Conservation (phyloP, 2,888 invertebrate genomes). For the Cheilosia grossa region DNA sequence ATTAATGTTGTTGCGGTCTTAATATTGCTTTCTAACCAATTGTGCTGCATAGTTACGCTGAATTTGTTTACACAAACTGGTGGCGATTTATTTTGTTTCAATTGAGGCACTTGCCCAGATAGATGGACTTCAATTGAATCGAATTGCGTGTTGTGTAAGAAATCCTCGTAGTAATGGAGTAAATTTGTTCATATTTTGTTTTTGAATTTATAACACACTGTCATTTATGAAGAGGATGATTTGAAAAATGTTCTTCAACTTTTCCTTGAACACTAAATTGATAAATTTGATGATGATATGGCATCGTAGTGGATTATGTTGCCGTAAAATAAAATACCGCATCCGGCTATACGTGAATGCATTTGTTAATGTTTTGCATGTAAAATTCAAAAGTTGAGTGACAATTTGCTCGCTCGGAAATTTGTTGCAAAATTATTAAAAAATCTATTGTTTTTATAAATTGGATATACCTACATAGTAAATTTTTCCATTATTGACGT, state of each 20-base stretch:
- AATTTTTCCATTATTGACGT: no score
- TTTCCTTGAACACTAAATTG: neutral
- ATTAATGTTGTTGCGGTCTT: conserved; percentile 10
- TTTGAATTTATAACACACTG: conserved; percentile 2
- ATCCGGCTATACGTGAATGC: no score
- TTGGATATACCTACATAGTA: no score
- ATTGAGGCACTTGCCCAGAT: conserved; percentile 63
- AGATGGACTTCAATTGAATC: conserved; percentile 60
- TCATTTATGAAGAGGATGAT: neutral
- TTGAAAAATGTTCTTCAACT: neutral
- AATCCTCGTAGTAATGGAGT: neutral
- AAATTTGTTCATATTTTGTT: no score
- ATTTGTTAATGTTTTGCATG: no score
- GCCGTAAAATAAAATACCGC: no score
- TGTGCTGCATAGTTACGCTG: neutral
- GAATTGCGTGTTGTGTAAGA: conserved; percentile 56
- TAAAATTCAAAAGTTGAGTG: no score
- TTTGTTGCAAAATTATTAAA: no score
- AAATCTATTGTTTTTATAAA: no score
- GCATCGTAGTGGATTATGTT: no score
- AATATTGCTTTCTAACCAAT: conserved; percentile 9
- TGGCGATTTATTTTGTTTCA: conserved; percentile 42
- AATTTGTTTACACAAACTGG: conserved; percentile 46
- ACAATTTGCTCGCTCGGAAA: no score
- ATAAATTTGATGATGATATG: neutral